Percentiles rank a stretch among this genome's conserved stretches.
These are phyloP conservation scores for Leptodactylus fuscus DNA, from an alignment of 2,113 vertebrate species.

Conservation along the genomic window DNA sequence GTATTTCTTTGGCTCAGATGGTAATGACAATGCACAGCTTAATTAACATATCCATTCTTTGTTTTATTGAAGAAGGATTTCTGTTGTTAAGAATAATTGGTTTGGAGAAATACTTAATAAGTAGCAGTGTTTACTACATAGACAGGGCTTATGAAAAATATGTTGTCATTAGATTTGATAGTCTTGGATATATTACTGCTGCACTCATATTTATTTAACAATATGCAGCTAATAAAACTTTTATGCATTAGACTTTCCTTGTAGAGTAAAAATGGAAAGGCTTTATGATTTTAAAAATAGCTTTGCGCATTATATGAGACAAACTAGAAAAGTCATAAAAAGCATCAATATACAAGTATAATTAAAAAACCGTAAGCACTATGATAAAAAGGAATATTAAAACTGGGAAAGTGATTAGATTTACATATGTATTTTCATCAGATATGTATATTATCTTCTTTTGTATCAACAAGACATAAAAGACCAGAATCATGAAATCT, in stretches of 20 bases:
- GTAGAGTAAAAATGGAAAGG: slow-evolving; percentile 31
- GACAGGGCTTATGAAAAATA: slow-evolving; percentile 49
- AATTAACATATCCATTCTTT: slow-evolving; percentile 54
- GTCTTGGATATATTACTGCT: slow-evolving; percentile 53
- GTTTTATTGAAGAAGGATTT: slow-evolving; percentile 57
- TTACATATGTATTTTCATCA: not conserved
- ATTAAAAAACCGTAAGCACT: slow-evolving; percentile 39
- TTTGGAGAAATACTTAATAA: slow-evolving; percentile 52
- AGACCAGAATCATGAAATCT: not conserved
- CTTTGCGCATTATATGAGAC: slow-evolving; percentile 26
- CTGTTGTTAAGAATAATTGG: slow-evolving; percentile 60
- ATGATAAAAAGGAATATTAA: slow-evolving; percentile 12
- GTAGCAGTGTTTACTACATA: slow-evolving; percentile 56
- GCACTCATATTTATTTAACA: slow-evolving; percentile 58
- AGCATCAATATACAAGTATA: slow-evolving; percentile 42
- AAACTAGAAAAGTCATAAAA: slow-evolving; percentile 36
- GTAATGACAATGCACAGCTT: slow-evolving; percentile 50
- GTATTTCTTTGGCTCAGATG: slow-evolving; percentile 44
- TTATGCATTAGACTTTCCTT: slow-evolving; percentile 45
- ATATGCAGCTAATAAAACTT: slow-evolving; percentile 57
- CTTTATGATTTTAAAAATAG: slow-evolving; percentile 49
- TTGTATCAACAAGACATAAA: not conserved
- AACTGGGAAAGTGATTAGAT: not conserved
- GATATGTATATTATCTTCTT: not conserved
- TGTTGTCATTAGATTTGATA: slow-evolving; percentile 59